These are phyloP conservation scores for Entomobrya proxima DNA, from an alignment of 2,888 invertebrate genomes.

Conservation along the genomic window DNA sequence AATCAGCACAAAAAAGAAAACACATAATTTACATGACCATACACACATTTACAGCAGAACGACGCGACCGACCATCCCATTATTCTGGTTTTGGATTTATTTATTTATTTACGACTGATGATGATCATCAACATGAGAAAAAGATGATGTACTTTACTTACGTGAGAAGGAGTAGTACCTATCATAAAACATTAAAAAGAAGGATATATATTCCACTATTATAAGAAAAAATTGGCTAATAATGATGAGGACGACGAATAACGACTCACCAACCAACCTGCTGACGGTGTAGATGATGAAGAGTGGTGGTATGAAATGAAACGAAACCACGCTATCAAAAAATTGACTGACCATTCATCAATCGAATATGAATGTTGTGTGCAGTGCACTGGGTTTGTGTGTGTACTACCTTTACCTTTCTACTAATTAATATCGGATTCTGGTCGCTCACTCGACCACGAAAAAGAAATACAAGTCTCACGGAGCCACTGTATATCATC, in stretches of 20 bases:
- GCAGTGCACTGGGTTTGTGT: conserved; percentile 34
- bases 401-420: conserved; percentile 63
- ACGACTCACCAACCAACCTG: conserved; percentile 14
- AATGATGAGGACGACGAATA: conserved; percentile 34
- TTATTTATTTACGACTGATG: conserved; percentile 40
- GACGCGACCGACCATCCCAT: conserved; percentile 61
- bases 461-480: conserved; percentile 68
- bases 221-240: conserved; percentile 42
- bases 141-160: conserved; percentile 58
- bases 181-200: conserved; percentile 38
- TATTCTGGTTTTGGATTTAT: conserved; percentile 68
- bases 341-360: conserved; percentile 70
- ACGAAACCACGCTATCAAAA: conserved; percentile 59
- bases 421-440: conserved; percentile 70
- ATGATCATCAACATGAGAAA: conserved; percentile 24
- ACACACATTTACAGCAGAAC: conserved; percentile 3
- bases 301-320: conserved; percentile 38
- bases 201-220: conserved; percentile 8
- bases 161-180: conserved; percentile 50
- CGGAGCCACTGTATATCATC: conserved; percentile 70
- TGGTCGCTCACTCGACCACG: conserved; percentile 68
- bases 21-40: conserved; percentile 60
- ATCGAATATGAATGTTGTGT: conserved; percentile 45
- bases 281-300: conserved; percentile 22
- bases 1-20: conserved; percentile 59